phyloP scores from a whole-genome alignment of 2,113 vertebrate species.

The Charina bottae region DNA sequence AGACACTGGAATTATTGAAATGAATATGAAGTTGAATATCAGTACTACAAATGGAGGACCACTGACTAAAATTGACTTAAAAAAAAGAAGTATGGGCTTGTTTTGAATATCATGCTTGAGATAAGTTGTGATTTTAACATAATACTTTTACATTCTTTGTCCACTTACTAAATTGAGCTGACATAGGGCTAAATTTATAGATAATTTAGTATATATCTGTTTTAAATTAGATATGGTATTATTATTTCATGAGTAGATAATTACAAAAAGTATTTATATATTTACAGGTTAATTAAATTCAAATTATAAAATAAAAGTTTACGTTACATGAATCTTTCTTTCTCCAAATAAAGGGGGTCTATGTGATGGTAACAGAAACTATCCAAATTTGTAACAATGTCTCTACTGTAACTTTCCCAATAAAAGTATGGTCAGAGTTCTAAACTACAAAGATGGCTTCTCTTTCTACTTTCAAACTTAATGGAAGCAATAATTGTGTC shows the following conservation, averaged over 20 bases:
- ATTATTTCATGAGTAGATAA: background rate
- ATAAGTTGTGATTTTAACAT: background rate
- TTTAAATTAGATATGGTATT: background rate
- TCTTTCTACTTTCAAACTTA: background rate
- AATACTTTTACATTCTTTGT: background rate
- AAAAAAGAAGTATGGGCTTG: background rate
- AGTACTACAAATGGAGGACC: background rate
- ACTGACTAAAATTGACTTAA: background rate
- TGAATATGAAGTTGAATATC: background rate
- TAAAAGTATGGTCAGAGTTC: background rate
- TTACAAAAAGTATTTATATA: background rate
- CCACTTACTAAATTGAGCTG: background rate
- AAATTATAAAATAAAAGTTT: background rate
- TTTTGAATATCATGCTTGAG: background rate
- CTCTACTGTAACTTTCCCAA: background rate
- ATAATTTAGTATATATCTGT: background rate
- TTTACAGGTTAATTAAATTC: background rate
- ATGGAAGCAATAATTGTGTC: background rate
- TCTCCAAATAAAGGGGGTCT: background rate
- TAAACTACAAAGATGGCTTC: background rate
- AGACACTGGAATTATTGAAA: background rate
- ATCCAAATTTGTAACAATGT: background rate
- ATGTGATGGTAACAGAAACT: background rate
- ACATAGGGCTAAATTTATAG: background rate
- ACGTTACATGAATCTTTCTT: background rate